These are phyloP conservation scores for Lichenostomus cassidix DNA, from an alignment of 2,113 vertebrate species.

Conservation along the genomic window DNA sequence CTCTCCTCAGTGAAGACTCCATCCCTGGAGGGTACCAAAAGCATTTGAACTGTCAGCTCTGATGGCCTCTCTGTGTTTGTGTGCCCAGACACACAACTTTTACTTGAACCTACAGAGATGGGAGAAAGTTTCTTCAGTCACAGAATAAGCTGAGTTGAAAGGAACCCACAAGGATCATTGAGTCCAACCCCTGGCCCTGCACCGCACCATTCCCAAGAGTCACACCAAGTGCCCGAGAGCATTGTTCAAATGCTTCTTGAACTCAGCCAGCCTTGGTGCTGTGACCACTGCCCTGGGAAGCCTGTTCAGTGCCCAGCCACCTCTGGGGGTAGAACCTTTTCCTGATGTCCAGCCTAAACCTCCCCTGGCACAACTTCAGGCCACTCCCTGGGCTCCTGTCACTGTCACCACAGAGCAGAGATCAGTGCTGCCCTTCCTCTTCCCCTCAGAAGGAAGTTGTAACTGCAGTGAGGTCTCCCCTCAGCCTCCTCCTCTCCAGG, in stretches of 20 bases:
- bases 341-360: fast-evolving
- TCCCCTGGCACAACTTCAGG: fast-evolving
- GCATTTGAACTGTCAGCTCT: neutral
- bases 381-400: neutral
- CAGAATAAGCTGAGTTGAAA: neutral
- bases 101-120: neutral
- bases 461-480: neutral
- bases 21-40: neutral
- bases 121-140: neutral
- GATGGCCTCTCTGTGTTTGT: neutral
- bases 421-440: neutral
- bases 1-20: neutral
- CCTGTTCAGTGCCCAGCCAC: fast-evolving
- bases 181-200: neutral
- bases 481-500: neutral
- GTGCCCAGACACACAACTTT: neutral
- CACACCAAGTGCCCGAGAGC: fast-evolving
- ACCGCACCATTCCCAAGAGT: too few species aligned
- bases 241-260: fast-evolving
- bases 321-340: neutral
- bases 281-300: neutral
- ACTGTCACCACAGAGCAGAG: neutral
- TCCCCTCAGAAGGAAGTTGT: fast-evolving
- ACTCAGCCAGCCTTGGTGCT: fast-evolving
- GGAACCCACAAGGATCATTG: fast-evolving